These are phyloP conservation scores for Ochropleura leucogaster DNA, from an alignment of 2,888 invertebrate species.

Conservation along the genomic window DNA sequence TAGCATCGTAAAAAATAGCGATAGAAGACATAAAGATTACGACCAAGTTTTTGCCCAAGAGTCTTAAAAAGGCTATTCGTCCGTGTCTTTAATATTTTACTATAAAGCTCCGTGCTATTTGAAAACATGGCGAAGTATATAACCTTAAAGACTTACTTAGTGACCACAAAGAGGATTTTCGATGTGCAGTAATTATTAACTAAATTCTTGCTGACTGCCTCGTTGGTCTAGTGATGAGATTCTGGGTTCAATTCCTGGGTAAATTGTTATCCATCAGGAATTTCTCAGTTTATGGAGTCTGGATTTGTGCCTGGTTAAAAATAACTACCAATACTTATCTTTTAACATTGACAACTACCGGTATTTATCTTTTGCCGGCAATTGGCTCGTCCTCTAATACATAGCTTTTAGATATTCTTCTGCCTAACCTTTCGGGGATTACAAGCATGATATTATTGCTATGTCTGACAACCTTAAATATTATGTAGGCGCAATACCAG, in stretches of 20 bases:
- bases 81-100: constrained; percentile 22
- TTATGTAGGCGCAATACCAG: background rate
- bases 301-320: too few species aligned
- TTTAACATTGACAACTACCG: too few species aligned
- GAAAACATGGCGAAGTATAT: constrained; percentile 24
- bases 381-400: too few species aligned
- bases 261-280: too few species aligned
- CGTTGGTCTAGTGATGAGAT: too few species aligned
- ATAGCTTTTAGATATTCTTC: too few species aligned
- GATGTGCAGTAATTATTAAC: background rate
- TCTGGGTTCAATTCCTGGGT: too few species aligned
- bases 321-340: too few species aligned
- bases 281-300: too few species aligned
- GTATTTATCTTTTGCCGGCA: too few species aligned
- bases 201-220: too few species aligned
- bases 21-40: constrained; percentile 20
- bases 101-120: constrained; percentile 27
- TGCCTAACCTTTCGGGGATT: too few species aligned
- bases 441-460: background rate
- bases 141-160: constrained; percentile 11
- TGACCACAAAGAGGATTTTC: constrained; percentile 5
- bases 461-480: background rate
- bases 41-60: background rate
- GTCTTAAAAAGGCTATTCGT: constrained; percentile 29
- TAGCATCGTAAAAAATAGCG: constrained; percentile 5